Conservation (phyloP, 1,140 invertebrate species). For the Mycetomoellerius zeteki region DNA sequence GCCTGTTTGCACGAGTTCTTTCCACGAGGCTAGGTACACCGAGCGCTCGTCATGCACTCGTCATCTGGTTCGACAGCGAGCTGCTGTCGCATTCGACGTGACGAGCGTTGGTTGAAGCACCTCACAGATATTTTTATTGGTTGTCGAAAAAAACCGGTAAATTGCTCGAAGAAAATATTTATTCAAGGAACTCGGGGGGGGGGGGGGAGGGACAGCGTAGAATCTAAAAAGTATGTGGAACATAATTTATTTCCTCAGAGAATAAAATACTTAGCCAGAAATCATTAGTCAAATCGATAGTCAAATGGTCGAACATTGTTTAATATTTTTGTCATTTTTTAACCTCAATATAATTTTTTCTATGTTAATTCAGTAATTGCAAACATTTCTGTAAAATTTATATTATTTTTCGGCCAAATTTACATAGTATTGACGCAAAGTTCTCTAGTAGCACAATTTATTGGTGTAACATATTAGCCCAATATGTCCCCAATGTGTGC, state of each 20-base stretch:
- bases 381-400: too few species aligned
- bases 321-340: too few species aligned
- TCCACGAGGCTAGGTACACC: conserved; percentile 7
- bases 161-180: neutral
- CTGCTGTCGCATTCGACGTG: conserved; percentile 49
- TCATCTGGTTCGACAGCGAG: conserved; percentile 54
- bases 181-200: neutral
- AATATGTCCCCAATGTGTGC: too few species aligned
- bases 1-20: conserved; percentile 32
- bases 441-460: too few species aligned
- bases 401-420: too few species aligned
- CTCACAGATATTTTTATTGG: conserved; percentile 23
- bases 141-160: conserved; percentile 16
- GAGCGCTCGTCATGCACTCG: conserved; percentile 44
- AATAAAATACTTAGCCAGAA: neutral
- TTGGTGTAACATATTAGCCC: too few species aligned
- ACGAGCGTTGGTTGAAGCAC: conserved; percentile 18
- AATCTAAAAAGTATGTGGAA: neutral
- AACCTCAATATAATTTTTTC: too few species aligned
- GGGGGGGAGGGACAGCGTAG: too few species aligned
- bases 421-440: too few species aligned
- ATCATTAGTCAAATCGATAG: too few species aligned
- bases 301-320: too few species aligned
- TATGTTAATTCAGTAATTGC: too few species aligned
- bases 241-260: neutral